These are phyloP conservation scores for Mythimna lalbum DNA, from an alignment of 2,888 invertebrate species.

Conservation along the genomic window DNA sequence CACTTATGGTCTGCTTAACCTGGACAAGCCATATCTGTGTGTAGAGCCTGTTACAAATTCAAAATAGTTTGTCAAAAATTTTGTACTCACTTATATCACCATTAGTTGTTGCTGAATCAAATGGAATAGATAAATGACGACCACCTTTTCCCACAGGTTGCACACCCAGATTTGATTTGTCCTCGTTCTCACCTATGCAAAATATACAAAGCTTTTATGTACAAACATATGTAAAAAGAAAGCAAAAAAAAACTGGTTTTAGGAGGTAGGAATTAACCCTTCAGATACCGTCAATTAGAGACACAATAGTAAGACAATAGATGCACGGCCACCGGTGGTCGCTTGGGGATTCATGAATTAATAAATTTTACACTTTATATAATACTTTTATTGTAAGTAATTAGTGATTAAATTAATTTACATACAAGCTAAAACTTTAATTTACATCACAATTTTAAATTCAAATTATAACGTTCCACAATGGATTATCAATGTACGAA, in stretches of 20 bases:
- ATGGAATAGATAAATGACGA: slow-evolving; percentile 86
- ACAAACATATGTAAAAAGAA: slow-evolving; percentile 27
- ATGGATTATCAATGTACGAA: slow-evolving; percentile 82
- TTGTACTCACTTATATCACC: slow-evolving; percentile 85
- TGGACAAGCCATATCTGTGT: slow-evolving; percentile 55
- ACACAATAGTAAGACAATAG: too few relatives aligned
- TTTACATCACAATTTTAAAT: slow-evolving; percentile 28
- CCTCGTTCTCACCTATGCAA: slow-evolving; percentile 81
- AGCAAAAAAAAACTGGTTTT: neutral
- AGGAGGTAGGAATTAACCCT: slow-evolving; percentile 1
- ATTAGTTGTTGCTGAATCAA: slow-evolving; percentile 84
- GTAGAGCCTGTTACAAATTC: slow-evolving; percentile 29
- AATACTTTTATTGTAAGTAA: slow-evolving; percentile 41
- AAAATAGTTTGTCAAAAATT: slow-evolving; percentile 36
- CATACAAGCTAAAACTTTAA: slow-evolving; percentile 27
- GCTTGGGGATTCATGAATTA: too few relatives aligned
- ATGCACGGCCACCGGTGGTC: too few relatives aligned
- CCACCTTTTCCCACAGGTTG: slow-evolving; percentile 82
- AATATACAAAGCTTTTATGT: slow-evolving; percentile 65
- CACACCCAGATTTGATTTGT: slow-evolving; percentile 78
- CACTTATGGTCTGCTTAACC: slow-evolving; percentile 11
- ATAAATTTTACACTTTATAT: slow-evolving; percentile 11
- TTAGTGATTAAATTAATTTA: slow-evolving; percentile 30
- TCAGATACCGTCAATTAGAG: too few relatives aligned
- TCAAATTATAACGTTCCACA: slow-evolving; percentile 77